Conservation (phyloP, 2,888 invertebrate species). For the Sminthurinus aureus region DNA sequence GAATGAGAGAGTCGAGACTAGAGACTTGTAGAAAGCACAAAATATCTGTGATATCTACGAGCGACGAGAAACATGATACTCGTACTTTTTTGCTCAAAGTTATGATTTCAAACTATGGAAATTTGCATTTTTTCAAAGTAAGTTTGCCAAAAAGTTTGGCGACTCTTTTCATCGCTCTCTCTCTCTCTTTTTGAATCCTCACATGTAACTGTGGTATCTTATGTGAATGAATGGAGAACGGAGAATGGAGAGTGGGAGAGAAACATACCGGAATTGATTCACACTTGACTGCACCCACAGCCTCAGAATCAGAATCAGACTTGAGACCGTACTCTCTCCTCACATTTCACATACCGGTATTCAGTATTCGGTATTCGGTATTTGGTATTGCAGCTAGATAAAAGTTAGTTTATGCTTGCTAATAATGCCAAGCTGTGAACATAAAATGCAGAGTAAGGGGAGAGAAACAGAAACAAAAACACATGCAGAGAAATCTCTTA, state of each 20-base stretch:
- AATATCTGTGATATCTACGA: constrained; percentile 5
- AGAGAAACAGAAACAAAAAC: constrained; percentile 1
- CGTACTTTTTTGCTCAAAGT: constrained; percentile 1
- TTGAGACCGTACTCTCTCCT: too few relatives aligned
- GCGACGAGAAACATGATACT: background rate
- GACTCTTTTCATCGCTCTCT: constrained; percentile 19
- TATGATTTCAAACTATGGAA: constrained; percentile 20
- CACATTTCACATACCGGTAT: too few relatives aligned
- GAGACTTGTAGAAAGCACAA: background rate
- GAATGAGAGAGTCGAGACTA: too few relatives aligned
- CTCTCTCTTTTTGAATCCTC: too few relatives aligned
- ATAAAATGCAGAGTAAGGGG: constrained; percentile 26
- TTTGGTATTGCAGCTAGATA: background rate
- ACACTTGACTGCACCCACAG: constrained; percentile 35
- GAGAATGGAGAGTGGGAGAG: background rate
- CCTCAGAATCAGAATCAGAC: too few relatives aligned
- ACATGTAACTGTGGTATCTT: too few relatives aligned
- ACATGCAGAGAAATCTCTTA: background rate
- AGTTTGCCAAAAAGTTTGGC: constrained; percentile 34
- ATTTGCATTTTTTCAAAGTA: constrained; percentile 37
- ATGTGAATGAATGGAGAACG: constrained; percentile 2
- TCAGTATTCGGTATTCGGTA: too few relatives aligned
- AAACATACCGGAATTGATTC: constrained; percentile 32
- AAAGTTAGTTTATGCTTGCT: constrained; percentile 38
- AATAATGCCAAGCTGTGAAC: constrained; percentile 40